Evolutionary conservation across 92 coral and sea anemone species (phyloP), one percentile per base, ranked within the genome.

Genomic region (Zoanthus sociatus): DNA sequence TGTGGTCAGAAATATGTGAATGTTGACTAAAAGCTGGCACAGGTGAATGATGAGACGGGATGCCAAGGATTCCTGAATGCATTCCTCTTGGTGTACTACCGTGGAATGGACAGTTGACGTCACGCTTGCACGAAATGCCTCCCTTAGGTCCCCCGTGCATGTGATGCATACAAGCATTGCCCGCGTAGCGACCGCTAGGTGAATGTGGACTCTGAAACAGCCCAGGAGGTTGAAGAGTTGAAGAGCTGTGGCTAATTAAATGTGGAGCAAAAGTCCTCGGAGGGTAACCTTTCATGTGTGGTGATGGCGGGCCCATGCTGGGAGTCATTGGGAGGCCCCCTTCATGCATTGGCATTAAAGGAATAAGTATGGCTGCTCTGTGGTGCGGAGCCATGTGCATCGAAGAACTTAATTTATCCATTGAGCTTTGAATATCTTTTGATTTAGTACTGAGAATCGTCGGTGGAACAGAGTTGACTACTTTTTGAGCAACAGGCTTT

Each of bases 201-300:
- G 96, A 91, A 79, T 93, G 37, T 14, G 94, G 94, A 30, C 87
- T 77, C 68, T 93, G 90, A 73, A 93, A 91, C 76, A 95, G 60
- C 18, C 95, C 94, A 48, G 95, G 74, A 1, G 94, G 89, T 51
- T 92, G 93, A 37, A 93, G 86, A 18, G 92, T 73, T 17, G 93
- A 79, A 3, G 85, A 81, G 87, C 93, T 92, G 76, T 97, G 99
- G 56, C 98, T 97, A 16, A 97, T 93, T 8, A 97, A 93, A 83
- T 97, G 99, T 4, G 99, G 99, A 33, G 99, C 88, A 75, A 97
- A 97, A 6, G 98, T 97, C 67, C 97, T 79, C 16, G 99, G 96
- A 44, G 99, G 91, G 73, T 92, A 93, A 0, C 97, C 95, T 50
- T 94, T 94, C 92, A 93, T 50, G 88, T 93, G 96, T 13, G 97